Evolutionary conservation across 1,140 invertebrate species (phyloP).

Genomic region (Lepeophtheirus salmonis): DNA sequence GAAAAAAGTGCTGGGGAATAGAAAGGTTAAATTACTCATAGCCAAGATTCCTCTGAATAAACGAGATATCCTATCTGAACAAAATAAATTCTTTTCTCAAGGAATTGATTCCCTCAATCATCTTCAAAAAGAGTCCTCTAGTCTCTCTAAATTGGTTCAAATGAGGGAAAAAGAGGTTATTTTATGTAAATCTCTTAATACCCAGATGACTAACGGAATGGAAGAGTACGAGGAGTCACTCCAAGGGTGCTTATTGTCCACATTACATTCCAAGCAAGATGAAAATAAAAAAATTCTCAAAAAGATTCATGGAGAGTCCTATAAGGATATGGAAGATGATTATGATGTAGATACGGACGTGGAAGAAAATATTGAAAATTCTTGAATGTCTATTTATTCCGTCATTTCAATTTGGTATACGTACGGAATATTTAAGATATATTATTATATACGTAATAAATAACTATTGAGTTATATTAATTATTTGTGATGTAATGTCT

Average conservation of each 20-base stretch:
- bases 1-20: conserved; percentile 5
- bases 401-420: no score
- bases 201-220: background rate
- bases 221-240: background rate
- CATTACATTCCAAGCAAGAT: background rate
- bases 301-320: background rate
- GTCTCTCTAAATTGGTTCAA: background rate
- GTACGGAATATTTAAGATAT: no score
- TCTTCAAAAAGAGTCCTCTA: background rate
- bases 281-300: background rate
- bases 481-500: no score
- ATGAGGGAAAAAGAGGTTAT: background rate
- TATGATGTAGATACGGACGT: background rate
- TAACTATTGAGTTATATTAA: no score
- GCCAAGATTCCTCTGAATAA: background rate
- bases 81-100: background rate
- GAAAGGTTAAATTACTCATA: background rate
- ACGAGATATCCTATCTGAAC: background rate
- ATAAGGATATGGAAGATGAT: background rate
- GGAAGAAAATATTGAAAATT: no score
- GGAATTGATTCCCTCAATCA: background rate
- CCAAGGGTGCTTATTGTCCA: background rate
- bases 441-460: no score
- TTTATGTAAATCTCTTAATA: background rate
- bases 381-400: no score